Conservation (phyloP, 2,888 invertebrate genomes). For the Caenorhabditis sp. region DNA sequence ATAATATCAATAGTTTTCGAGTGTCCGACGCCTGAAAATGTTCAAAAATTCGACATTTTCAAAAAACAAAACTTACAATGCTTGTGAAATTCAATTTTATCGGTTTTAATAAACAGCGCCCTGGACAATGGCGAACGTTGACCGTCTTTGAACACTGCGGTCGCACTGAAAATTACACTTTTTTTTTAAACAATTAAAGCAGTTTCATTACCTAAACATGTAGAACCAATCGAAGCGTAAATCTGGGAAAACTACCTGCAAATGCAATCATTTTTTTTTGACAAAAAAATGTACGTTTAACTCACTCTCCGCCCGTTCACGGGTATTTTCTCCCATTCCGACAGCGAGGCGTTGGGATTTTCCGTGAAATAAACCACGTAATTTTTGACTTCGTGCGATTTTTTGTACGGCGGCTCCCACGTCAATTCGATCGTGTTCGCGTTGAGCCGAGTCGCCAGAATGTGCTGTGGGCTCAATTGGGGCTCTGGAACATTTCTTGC, state of each 20-base stretch:
- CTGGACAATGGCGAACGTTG: conserved; percentile 76
- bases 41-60: neutral
- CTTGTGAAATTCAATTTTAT: conserved; percentile 76
- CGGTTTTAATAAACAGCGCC: conserved; percentile 77
- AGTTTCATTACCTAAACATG: conserved; percentile 62
- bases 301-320: conserved; percentile 71
- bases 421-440: conserved; percentile 76
- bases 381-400: conserved; percentile 76
- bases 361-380: conserved; percentile 79
- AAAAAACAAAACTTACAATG: conserved; percentile 63
- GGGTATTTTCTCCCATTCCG: conserved; percentile 77
- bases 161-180: conserved; percentile 59
- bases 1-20: conserved; percentile 77
- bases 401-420: conserved; percentile 78
- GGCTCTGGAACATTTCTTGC: conserved; percentile 65
- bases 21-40: conserved; percentile 74
- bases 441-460: conserved; percentile 73
- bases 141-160: conserved; percentile 76
- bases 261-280: neutral
- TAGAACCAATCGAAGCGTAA: conserved; percentile 78
- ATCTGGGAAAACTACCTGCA: conserved; percentile 76
- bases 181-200: neutral
- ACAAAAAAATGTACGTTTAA: neutral
- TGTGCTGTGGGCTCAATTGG: conserved; percentile 77
- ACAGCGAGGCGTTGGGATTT: conserved; percentile 73